Conservation (phyloP, 2,888 invertebrate species). For the Himalopsyche anomala region DNA sequence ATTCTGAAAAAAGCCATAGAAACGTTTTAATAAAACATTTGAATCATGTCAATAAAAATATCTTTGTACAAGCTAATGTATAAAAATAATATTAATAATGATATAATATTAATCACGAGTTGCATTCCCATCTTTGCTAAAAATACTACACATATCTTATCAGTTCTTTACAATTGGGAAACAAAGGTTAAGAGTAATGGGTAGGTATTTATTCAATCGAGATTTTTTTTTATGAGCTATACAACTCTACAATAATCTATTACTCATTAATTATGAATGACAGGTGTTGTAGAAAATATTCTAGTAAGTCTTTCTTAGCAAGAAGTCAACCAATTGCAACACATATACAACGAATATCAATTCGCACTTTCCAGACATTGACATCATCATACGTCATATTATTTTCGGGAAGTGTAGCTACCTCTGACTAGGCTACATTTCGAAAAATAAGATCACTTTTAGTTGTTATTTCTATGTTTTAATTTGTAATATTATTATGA, state of each 20-base stretch:
- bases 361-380: slow-evolving; percentile 12
- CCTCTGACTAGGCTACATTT: neutral
- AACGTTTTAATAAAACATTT: neutral
- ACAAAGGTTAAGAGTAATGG: slow-evolving; percentile 8
- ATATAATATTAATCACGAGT: too few relatives aligned
- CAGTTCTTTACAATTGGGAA: neutral
- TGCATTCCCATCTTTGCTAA: neutral
- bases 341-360: neutral
- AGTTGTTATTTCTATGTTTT: neutral
- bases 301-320: neutral
- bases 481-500: neutral
- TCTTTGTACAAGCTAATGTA: too few relatives aligned
- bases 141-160: neutral
- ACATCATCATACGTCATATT: slow-evolving; percentile 20
- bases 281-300: neutral
- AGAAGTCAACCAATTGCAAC: neutral
- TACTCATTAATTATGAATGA: neutral
- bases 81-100: too few relatives aligned
- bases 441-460: neutral
- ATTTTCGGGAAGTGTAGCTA: neutral
- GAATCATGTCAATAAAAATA: slow-evolving; percentile 4
- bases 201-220: neutral
- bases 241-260: neutral
- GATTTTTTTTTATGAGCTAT: neutral
- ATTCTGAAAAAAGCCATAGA: slow-evolving; percentile 48